Evolutionary conservation across 2,113 vertebrate genomes (phyloP).

Genomic region (Podarcis muralis): DNA sequence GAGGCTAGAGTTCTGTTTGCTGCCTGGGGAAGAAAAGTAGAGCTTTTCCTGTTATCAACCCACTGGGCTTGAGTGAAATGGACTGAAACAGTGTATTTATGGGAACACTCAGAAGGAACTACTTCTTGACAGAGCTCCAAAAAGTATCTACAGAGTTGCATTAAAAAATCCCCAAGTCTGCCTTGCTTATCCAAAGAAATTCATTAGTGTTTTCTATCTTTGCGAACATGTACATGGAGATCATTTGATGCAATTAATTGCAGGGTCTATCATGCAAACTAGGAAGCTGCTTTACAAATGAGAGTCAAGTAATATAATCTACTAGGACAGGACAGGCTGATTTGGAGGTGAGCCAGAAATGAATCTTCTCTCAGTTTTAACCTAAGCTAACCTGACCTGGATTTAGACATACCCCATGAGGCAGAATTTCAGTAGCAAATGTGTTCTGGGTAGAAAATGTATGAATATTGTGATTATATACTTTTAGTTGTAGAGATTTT

Average conservation of each 20-base stretch:
- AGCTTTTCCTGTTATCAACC: too few species aligned
- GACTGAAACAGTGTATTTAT: background rate
- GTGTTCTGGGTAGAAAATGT: background rate
- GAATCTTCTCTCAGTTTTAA: background rate
- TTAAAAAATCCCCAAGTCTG: background rate
- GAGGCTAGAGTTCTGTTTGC: background rate
- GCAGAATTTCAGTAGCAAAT: background rate
- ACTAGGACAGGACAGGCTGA: background rate
- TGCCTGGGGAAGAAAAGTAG: background rate
- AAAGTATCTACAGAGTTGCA: background rate
- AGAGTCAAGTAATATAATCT: background rate
- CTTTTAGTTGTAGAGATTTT: background rate
- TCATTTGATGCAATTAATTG: background rate
- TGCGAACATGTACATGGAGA: slow-evolving; percentile 10
- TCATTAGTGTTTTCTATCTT: background rate
- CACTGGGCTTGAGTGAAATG: background rate
- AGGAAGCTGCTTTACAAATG: background rate
- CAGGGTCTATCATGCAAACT: background rate
- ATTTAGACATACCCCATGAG: background rate
- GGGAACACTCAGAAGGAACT: background rate
- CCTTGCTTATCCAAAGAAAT: background rate
- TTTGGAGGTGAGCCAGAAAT: background rate
- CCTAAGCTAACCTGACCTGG: background rate
- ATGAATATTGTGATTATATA: background rate
- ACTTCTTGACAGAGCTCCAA: background rate